Percentiles rank a stretch among this genome's conserved stretches.
Evolutionary conservation across 2,888 invertebrate species (phyloP).

Genomic region (Tinea pellionella): DNA sequence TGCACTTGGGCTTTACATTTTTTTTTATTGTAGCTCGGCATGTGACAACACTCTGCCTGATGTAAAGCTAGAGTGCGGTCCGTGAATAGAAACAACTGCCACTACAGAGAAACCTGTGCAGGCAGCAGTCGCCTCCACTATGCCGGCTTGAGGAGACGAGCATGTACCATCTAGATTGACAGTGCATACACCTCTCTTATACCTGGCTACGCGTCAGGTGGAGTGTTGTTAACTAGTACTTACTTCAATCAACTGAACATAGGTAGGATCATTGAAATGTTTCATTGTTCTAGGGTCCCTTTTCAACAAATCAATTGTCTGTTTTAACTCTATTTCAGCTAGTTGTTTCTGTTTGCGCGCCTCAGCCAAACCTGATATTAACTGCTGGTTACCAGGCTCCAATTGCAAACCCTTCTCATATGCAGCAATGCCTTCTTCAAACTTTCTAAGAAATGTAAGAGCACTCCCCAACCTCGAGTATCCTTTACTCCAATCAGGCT

Average conservation of each 20-base stretch:
- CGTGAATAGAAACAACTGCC: too few relatives aligned
- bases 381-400: conserved; percentile 79
- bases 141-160: too few relatives aligned
- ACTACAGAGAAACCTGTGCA: too few relatives aligned
- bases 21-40: too few relatives aligned
- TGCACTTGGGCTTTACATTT: too few relatives aligned
- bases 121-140: too few relatives aligned
- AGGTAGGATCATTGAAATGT: conserved; percentile 80
- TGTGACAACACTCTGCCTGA: too few relatives aligned
- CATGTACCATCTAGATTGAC: too few relatives aligned
- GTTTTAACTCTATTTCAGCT: conserved; percentile 13
- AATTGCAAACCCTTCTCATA: conserved; percentile 77
- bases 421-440: conserved; percentile 80
- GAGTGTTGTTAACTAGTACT: too few relatives aligned
- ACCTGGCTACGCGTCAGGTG: too few relatives aligned
- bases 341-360: conserved; percentile 45
- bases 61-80: too few relatives aligned
- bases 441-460: conserved; percentile 78
- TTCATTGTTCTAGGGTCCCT: conserved; percentile 76
- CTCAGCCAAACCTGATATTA: conserved; percentile 76
- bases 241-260: conserved; percentile 71
- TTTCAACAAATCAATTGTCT: conserved; percentile 42
- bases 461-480: conserved; percentile 92
- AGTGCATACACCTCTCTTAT: too few relatives aligned
- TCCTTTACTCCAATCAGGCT: conserved; percentile 88